phyloP scores from a whole-genome alignment of 2,797 vertebrate genomes.

The Anisognathus igniventris region DNA sequence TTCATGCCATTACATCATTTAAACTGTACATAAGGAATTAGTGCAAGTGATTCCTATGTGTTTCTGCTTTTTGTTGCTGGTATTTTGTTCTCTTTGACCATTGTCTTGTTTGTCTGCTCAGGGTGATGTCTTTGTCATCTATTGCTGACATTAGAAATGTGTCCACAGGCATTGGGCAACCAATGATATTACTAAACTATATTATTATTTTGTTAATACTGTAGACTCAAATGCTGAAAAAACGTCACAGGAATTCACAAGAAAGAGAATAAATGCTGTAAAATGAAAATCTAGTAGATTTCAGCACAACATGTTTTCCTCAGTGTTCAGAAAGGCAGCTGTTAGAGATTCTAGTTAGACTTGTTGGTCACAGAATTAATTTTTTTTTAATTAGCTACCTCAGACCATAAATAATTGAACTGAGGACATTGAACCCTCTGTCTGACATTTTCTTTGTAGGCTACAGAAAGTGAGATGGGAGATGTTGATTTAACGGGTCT shows the following conservation, averaged over 20 bases:
- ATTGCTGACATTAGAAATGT: neutral
- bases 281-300: neutral
- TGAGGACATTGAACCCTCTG: neutral
- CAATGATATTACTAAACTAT: neutral
- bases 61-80: neutral
- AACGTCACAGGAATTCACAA: neutral
- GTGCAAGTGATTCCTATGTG: neutral
- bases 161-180: neutral
- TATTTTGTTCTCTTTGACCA: neutral
- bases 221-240: neutral
- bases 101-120: neutral
- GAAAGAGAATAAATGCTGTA: neutral
- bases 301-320: fast-evolving
- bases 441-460: conserved; percentile 73
- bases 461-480: conserved; percentile 94
- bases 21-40: conserved; percentile 16
- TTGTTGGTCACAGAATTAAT: neutral
- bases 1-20: conserved; percentile 30
- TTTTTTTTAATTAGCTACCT: neutral
- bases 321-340: neutral
- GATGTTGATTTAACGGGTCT: conserved; percentile 96
- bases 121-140: neutral
- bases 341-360: neutral
- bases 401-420: neutral
- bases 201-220: neutral